Evolutionary conservation across 2,113 vertebrate genomes (phyloP).

Genomic region (Engraulis encrasicolus): DNA sequence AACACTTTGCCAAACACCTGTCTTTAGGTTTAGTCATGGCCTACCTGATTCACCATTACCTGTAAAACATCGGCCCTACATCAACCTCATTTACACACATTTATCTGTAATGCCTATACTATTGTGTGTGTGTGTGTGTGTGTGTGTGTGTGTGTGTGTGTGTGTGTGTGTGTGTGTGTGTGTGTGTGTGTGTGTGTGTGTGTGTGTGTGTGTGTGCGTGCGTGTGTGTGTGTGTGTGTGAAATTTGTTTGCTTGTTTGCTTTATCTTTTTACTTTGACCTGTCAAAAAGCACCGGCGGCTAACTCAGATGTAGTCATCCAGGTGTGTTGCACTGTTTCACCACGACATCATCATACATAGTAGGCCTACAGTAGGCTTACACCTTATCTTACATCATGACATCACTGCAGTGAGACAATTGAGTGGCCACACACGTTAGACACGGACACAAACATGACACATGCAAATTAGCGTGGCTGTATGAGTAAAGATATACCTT

Average conservation of each 20-base stretch:
- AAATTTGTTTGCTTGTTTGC: not conserved
- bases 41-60: not conserved
- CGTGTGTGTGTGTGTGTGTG: not conserved
- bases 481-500: not conserved
- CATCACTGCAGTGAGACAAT: not conserved
- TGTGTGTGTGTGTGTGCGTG: not conserved
- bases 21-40: conserved; percentile 3
- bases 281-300: not conserved
- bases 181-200: not conserved
- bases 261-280: not conserved
- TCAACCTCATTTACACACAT: not conserved
- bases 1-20: not conserved
- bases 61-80: not conserved
- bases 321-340: not conserved
- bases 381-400: not conserved
- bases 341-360: not conserved
- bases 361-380: too few species aligned
- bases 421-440: not conserved
- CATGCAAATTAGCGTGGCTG: not conserved
- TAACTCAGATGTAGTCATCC: not conserved
- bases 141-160: not conserved
- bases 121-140: not conserved
- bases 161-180: not conserved
- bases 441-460: not conserved
- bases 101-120: not conserved